phyloP scores from a whole-genome alignment of 2,113 vertebrate species.

The Syrmaticus mikado region DNA sequence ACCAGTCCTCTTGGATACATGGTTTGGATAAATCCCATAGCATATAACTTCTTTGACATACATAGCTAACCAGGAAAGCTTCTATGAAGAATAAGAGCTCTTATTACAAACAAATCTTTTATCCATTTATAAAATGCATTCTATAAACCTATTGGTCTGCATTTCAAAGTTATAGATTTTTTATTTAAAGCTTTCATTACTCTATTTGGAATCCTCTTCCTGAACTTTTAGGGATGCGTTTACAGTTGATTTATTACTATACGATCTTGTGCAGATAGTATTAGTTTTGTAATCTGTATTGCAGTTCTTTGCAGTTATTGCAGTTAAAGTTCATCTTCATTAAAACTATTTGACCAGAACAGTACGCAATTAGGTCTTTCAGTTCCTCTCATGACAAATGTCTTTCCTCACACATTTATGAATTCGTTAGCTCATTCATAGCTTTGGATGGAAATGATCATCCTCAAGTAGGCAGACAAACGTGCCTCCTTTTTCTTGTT shows the following conservation, averaged over 20 bases:
- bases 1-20: neutral
- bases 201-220: neutral
- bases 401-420: neutral
- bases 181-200: neutral
- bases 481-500: neutral
- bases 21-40: neutral
- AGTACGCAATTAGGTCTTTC: neutral
- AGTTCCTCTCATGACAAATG: neutral
- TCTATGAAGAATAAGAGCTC: neutral
- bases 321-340: neutral
- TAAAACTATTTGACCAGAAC: neutral
- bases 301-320: neutral
- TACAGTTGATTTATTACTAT: neutral
- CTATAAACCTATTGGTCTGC: neutral
- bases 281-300: neutral
- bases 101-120: neutral
- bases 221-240: neutral
- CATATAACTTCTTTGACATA: neutral
- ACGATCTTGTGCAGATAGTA: neutral
- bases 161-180: neutral
- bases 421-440: neutral
- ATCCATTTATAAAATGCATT: neutral
- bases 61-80: neutral
- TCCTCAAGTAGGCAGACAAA: neutral
- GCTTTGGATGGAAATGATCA: neutral